Evolutionary conservation across 2,888 invertebrate genomes (phyloP).

Genomic region (Aphelenchoides bicaudatus): DNA sequence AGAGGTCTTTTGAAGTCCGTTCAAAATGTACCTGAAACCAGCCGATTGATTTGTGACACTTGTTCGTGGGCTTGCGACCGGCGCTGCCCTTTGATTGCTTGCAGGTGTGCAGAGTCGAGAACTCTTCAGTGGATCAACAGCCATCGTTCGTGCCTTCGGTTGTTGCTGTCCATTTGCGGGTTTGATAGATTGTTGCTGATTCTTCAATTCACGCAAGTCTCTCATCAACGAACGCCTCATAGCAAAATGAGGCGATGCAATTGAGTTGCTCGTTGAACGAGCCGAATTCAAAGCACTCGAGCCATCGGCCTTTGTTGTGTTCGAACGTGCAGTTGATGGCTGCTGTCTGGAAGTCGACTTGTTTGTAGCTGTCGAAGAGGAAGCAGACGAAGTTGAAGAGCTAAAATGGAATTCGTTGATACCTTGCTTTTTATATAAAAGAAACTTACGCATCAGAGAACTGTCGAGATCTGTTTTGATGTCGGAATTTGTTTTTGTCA

Average conservation of each 20-base stretch:
- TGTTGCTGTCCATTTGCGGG: background rate
- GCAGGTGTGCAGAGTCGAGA: background rate
- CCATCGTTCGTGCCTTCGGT: conserved; percentile 15
- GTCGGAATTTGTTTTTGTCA: no score
- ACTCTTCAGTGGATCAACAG: conserved; percentile 9
- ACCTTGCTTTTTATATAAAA: background rate
- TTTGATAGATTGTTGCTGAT: conserved; percentile 5
- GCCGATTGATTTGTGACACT: no score
- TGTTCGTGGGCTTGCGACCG: background rate
- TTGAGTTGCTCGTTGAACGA: conserved; percentile 2
- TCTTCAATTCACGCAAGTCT: conserved; percentile 7
- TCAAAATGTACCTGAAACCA: no score
- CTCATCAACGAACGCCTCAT: conserved; percentile 19
- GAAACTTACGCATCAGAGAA: conserved; percentile 3
- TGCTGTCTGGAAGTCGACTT: background rate
- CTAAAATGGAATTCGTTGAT: background rate
- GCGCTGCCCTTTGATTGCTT: background rate
- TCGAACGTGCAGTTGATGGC: background rate
- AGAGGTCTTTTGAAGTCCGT: no score
- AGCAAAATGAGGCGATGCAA: conserved; percentile 15
- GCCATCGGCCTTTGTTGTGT: no score
- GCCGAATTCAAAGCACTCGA: background rate
- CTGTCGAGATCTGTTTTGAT: no score
- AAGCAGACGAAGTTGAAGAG: conserved; percentile 3
- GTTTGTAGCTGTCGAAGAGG: conserved; percentile 16